Evolutionary conservation across 1,140 invertebrate species (phyloP), one percentile per base, ranked within the genome.

Genomic region (Apis cerana): DNA sequence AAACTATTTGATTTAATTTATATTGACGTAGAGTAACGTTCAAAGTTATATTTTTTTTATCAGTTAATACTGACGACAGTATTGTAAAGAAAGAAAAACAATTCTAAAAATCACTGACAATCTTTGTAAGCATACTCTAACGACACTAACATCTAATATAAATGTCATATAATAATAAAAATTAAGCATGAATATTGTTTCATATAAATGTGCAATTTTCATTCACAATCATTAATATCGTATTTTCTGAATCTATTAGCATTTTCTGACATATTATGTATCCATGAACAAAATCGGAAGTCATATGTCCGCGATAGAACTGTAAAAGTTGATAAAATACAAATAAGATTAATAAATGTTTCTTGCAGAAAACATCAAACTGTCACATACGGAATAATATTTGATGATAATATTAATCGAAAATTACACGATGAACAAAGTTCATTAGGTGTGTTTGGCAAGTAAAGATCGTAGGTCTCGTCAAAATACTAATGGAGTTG

Each of bases 281-380:
- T 64, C 50, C 12, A 27, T 54, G 48, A 74, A 58, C 11, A 48
- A 72, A 23, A 76, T 82, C 74, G 74, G 80, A 81, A 81, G 80
- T 82, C 80, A 69, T 82, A 67, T 82, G 74, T 76, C 65, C 48
- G 21, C 15, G 27, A 61, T 12, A 76, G 50, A 69, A 82, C 27
- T 56, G 74, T 17, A 68, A 65, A 76, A 76, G 23, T 68, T 43
- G n/a, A 3, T 21, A 15, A 64, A 19, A 23, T n/a, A 56, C 19
- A 58, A 27, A 54, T 43, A 82, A 23, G 19, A 68, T 76, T 56
- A 52, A 64, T 52, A 2, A 52, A 27, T 15, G 17, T 75, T 67
- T 54, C 19, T 15, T 21, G 17, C 52, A 2, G 12, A 33, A 65
- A 72, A 11, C 27, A 58, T 48, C 48, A 13, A 76, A 43, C 27